Conservation (phyloP, 2,113 vertebrate species). For the Turdus rufiventris region DNA sequence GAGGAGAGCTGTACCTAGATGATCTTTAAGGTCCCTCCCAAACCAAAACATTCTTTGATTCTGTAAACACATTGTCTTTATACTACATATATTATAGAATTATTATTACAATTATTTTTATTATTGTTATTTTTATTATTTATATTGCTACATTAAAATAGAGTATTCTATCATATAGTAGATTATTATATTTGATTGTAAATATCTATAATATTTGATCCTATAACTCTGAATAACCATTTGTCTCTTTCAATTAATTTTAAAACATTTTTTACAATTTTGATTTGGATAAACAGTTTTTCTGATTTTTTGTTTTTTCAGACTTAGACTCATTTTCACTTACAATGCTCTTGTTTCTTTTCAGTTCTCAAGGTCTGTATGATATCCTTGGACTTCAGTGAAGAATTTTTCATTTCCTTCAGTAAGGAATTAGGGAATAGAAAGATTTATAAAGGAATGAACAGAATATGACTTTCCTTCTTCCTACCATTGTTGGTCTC, state of each 20-base stretch:
- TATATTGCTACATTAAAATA: neutral
- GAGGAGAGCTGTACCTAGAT: fast-evolving
- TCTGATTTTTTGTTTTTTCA: neutral
- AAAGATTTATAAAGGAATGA: neutral
- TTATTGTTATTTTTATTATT: neutral
- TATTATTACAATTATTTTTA: neutral
- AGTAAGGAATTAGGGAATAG: neutral
- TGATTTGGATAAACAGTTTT: neutral
- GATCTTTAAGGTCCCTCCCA: neutral
- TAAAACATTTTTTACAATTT: neutral
- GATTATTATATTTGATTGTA: neutral
- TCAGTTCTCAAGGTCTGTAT: neutral
- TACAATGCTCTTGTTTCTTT: neutral
- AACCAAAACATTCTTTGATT: neutral
- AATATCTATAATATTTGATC: neutral
- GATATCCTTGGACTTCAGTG: neutral
- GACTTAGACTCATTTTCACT: neutral
- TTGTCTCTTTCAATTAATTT: neutral
- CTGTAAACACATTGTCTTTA: neutral
- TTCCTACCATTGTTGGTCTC: neutral
- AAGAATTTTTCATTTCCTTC: neutral
- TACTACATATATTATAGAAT: neutral
- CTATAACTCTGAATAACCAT: neutral
- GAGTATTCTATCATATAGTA: neutral
- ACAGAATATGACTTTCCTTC: neutral